A percentile compares a stretch with the other conserved stretches of the same genome.
Evolutionary conservation across 2,113 vertebrate species (phyloP).

Genomic region (Rhea americana): DNA sequence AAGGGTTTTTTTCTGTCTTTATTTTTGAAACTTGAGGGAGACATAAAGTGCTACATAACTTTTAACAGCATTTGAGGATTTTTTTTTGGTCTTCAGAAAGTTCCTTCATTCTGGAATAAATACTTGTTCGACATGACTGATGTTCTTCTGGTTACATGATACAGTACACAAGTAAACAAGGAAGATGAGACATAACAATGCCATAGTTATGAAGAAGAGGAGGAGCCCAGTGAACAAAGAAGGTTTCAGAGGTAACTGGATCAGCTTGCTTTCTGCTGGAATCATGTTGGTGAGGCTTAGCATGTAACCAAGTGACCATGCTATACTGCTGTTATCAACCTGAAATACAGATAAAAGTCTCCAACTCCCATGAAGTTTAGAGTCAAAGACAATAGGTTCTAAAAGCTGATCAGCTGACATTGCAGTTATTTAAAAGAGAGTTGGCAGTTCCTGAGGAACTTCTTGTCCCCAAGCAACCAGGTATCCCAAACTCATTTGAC

Average conservation of each 20-base stretch:
- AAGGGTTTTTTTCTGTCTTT: background rate
- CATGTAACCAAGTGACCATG: constrained; percentile 96
- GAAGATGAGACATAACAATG: constrained; percentile 79
- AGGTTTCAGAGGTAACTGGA: constrained; percentile 80
- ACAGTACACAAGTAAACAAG: constrained; percentile 68
- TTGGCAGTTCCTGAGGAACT: background rate
- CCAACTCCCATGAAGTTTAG: background rate
- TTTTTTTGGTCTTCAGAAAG: background rate
- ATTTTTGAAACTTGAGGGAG: no score
- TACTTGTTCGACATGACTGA: background rate
- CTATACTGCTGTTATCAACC: constrained; percentile 88
- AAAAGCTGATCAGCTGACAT: background rate
- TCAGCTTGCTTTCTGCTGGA: constrained; percentile 83
- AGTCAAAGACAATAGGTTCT: background rate
- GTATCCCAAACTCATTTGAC: background rate
- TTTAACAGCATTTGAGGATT: background rate
- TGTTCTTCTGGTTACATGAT: background rate
- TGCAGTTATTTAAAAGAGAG: no score
- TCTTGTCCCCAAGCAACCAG: background rate
- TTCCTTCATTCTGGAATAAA: constrained; percentile 65
- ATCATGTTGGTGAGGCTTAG: constrained; percentile 93
- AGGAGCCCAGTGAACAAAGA: constrained; percentile 83
- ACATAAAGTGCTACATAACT: background rate
- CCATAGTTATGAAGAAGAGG: constrained; percentile 81
- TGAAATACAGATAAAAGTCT: constrained; percentile 63